Evolutionary conservation across 2,113 vertebrate species (phyloP), one percentile per base, ranked within the genome.

Genomic region (Chaetops frenatus): DNA sequence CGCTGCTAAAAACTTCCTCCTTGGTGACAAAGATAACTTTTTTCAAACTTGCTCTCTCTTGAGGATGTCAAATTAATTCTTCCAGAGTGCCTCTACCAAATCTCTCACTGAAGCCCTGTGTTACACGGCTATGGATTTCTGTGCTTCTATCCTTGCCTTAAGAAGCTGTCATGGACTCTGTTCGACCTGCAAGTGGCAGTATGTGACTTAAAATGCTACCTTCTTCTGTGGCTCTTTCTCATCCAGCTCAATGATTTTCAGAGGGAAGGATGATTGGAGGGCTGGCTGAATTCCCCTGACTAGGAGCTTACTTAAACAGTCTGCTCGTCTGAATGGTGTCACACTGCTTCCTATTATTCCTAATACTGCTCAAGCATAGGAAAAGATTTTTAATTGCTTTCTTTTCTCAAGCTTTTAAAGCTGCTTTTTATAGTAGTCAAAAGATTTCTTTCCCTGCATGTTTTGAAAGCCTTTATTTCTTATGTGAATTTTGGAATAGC

Each of bases 151-250:
- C 17, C 36, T 66, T 50, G 60, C 15, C 11, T 44, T 18, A 5
- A 1, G 18, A 7, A 91, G 86, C 90, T 81, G 67, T 51, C 73
- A 33, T 19, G 57, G 73, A 31, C 74, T 57, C n/a, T 27, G 19
- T 96, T 70, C 94, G 95, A 91, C 96, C 96, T 96, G 96, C 78
- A 94, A 96, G 96, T 91, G 96, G 96, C 96, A 96, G 96, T 94
- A 91, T 91, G 66, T 60, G 84, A 92, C 94, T 96, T 92, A n/a
- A 94, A 96, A 97, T 95, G 27, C 54, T 69, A 44, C 51, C 22
- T 69, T 28, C 40, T 74, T 58, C 47, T n/a, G 1, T 2, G 22
- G 36, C 11, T 40, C 19, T 22, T 45, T 60, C 45, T 64, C n/a
- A 16, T 35, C 14, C 58, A 57, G 27, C 54, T 87, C 5, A 2